phyloP scores from a whole-genome alignment of 2,113 vertebrate species.

The Phrynosoma blainvillii region DNA sequence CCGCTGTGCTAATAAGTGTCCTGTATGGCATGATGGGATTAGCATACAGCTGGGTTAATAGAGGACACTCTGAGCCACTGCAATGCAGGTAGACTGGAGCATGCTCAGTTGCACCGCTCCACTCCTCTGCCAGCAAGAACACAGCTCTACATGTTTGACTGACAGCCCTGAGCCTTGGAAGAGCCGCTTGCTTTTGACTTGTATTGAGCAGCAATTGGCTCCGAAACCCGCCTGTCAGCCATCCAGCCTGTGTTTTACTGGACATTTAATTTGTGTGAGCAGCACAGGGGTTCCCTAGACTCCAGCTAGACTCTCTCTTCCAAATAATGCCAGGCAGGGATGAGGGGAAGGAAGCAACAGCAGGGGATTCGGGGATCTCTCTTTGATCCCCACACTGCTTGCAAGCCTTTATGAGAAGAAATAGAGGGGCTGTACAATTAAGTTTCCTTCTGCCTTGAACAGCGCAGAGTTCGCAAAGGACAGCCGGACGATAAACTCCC shows the following conservation, averaged over 20 bases:
- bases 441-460: background rate
- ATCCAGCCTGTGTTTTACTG: background rate
- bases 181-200: background rate
- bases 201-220: background rate
- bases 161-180: conserved; percentile 2
- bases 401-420: background rate
- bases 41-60: conserved; percentile 49
- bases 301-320: background rate
- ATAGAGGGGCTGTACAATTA: background rate
- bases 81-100: conserved; percentile 48
- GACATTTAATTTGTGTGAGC: background rate
- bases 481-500: background rate
- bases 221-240: background rate
- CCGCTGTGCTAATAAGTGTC: conserved; percentile 39
- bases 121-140: conserved; percentile 27
- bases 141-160: conserved; percentile 10
- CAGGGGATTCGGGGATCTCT: background rate
- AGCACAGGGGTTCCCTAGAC: background rate
- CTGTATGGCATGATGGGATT: conserved; percentile 34
- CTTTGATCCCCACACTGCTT: background rate
- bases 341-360: background rate
- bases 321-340: background rate
- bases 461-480: background rate
- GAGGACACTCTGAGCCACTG: conserved; percentile 49
- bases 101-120: conserved; percentile 37